Evolutionary conservation across 2,797 vertebrate species (phyloP), one percentile per base, ranked within the genome.

Genomic region (Eremophila alpestris): DNA sequence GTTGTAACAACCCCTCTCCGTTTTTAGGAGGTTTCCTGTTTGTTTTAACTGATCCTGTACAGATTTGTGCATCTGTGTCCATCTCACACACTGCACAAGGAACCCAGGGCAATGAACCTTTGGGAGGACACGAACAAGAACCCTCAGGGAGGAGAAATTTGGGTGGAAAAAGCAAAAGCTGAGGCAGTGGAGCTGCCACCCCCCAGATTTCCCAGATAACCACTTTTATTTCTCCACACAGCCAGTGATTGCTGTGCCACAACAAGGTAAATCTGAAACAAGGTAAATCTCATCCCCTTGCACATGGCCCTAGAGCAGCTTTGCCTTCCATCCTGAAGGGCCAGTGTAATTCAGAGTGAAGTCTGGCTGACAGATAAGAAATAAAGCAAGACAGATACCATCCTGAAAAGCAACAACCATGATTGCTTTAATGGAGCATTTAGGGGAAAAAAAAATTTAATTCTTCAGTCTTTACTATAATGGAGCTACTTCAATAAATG

Each of bases 41-140:
- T 2, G 14, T 13, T 63, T 76, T 41, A 26, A 13, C 63, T 26
- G 12, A 27, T 26, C 34, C 75, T 48, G 23, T 5, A 13, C 7
- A 55, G n/a, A n/a, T 48, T 18, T 52, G 30, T 62, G 5, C 18
- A 0, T 34, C 70, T 36, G 4, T 48, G 7, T 10, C 49, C 40
- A 3, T 24, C 70, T 59, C 32, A n/a, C 26, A 45, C 6, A 0
- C 23, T n/a, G 40, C 24, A 29, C 13, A 8, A 64, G 15, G 11
- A 30, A 52, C 59, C 56, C 32, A 51, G 23, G 36, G n/a, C 16
- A 36, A 32, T 20, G 11, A 5, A 43, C 63, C n/a, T 24, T 43
- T 15, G 32, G 51, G 38, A 75, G 36, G 18, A 10, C 0, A 0
- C 0, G 40, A 52, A 12, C 4, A 18, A 9, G 22, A 16, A 40